Evolutionary conservation across 2,888 invertebrate species (phyloP), one percentile per base, ranked within the genome.

Genomic region (Spodoptera picta): DNA sequence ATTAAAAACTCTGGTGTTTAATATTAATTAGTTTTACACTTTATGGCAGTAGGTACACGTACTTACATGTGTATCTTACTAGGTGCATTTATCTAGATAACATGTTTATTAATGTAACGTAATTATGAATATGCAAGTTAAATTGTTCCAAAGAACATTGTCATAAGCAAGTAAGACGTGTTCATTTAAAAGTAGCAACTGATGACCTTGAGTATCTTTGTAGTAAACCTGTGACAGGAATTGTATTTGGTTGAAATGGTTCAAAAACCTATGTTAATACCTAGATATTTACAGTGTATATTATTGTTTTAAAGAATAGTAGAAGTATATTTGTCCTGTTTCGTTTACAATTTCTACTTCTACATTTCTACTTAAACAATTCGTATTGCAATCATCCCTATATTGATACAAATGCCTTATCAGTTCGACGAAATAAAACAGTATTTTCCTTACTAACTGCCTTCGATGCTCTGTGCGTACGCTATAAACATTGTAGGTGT

Each of bases 101-200:
- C 60, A 60, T 42, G 69, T 62, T 54, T 48, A 47, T 71, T 66
- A 61, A 66, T 50, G 60, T 42, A 24, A 54, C 43, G 72, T 68
- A 79, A 79, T 76, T 73, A 70, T 42, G 61, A 75, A 79, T 64
- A 65, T 69, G 70, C 59, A 75, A 73, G 84, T 84, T 81, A 80
- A 64, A 64, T 60, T 64, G 50, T 23, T 51, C 74, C 49, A 54
- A 60, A 60, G 45, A 3, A 55, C n/a, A 14, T 11, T 44, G 61
- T 47, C 53, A 57, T 50, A 56, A 50, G 60, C 14, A 46, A 44
- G n/a, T 45, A 9, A 43, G 14, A 49, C 14, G 24, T 4, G 14
- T n/a, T 5, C 48, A 45, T 69, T 36, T 53, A 74, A 50, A 27
- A 36, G 7, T 36, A 6, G 6, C 7, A 6, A 36, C 36, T 36